Evolutionary conservation across 1,140 invertebrate genomes (phyloP).

Genomic region (Drosophila asahinai): DNA sequence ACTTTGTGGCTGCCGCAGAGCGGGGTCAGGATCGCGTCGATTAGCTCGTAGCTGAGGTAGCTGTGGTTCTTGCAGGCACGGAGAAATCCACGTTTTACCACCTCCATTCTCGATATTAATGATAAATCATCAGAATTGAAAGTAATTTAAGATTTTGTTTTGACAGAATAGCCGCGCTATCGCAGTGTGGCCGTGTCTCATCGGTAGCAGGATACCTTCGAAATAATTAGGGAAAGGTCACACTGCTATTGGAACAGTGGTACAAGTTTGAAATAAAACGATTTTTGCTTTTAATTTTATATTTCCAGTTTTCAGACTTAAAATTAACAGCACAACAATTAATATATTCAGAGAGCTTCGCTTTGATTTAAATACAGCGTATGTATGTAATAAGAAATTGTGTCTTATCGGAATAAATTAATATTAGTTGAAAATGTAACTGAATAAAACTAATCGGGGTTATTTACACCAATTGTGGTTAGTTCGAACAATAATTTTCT

Average conservation of each 20-base stretch:
- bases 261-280: background rate
- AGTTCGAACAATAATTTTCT: constrained; percentile 48
- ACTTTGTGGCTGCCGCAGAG: constrained; percentile 52
- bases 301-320: constrained; percentile 50
- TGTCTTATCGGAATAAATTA: constrained; percentile 24
- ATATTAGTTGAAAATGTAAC: constrained; percentile 26
- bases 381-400: constrained; percentile 30
- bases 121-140: background rate
- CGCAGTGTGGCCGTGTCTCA: background rate
- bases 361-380: constrained; percentile 50
- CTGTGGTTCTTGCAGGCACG: constrained; percentile 69
- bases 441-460: constrained; percentile 23
- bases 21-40: constrained; percentile 51
- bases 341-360: constrained; percentile 64
- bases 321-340: constrained; percentile 75
- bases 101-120: constrained; percentile 29
- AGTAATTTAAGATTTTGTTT: constrained; percentile 2
- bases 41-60: constrained; percentile 41
- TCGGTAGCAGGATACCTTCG: background rate
- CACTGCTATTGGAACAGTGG: background rate
- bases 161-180: constrained; percentile 5
- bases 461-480: constrained; percentile 70
- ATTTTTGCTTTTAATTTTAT: constrained; percentile 43
- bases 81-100: constrained; percentile 53
- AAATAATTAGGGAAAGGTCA: background rate